Evolutionary conservation across 1,140 invertebrate genomes (phyloP).

Genomic region (Spodoptera litura): DNA sequence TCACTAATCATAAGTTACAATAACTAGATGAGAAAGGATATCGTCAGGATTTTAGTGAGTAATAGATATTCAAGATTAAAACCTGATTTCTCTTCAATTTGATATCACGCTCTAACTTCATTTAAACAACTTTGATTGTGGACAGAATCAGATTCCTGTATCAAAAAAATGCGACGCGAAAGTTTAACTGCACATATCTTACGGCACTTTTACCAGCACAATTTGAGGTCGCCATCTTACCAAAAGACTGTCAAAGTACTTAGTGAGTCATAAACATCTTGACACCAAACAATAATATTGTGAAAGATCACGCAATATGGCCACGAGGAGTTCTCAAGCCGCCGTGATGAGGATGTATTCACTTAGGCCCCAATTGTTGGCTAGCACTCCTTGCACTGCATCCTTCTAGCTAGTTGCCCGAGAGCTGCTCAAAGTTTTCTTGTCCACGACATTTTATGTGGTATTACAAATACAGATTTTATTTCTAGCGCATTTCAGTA

Average conservation of each 20-base stretch:
- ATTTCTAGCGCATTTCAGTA: too few species aligned
- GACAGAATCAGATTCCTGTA: too few species aligned
- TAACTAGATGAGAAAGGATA: too few species aligned
- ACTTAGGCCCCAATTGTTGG: conserved; percentile 66
- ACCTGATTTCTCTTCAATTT: too few species aligned
- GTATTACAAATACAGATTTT: too few species aligned
- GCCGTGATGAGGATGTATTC: conserved; percentile 65
- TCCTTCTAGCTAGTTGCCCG: conserved; percentile 57
- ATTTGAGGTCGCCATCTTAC: background rate
- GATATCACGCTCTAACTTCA: too few species aligned
- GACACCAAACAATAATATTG: conserved; percentile 40
- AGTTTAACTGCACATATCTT: background rate
- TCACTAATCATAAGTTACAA: too few species aligned
- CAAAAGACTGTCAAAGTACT: background rate
- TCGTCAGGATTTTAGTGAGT: too few species aligned
- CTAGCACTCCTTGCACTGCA: conserved; percentile 58
- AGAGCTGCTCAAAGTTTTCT: conserved; percentile 54
- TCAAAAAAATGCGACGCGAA: too few species aligned
- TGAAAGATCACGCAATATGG: conserved; percentile 46
- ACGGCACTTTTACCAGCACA: background rate
- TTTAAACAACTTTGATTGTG: too few species aligned
- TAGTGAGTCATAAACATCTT: conserved; percentile 4
- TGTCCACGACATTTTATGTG: background rate
- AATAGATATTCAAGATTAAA: too few species aligned
- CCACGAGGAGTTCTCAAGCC: conserved; percentile 55